Evolutionary conservation across 2,888 invertebrate genomes (phyloP).

Genomic region (Conchocele bisecta): DNA sequence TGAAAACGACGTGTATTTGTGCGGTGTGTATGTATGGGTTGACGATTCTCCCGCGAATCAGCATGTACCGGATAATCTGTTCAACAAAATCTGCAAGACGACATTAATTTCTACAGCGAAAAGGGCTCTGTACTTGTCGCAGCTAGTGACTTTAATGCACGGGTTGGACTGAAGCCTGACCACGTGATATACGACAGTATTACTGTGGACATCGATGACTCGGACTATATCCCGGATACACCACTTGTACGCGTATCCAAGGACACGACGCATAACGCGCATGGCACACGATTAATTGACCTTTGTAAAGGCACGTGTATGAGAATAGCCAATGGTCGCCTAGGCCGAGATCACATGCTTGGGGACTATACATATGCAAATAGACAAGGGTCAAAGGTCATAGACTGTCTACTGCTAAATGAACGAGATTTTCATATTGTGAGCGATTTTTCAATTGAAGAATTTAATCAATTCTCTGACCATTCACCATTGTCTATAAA

Average conservation of each 20-base stretch:
- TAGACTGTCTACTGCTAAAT: too few species aligned
- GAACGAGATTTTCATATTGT: too few species aligned
- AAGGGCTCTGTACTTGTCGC: constrained; percentile 4
- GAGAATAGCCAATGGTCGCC: too few species aligned
- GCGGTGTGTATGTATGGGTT: constrained; percentile 38
- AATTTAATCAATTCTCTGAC: too few species aligned
- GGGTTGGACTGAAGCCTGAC: constrained; percentile 4
- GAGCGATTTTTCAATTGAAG: too few species aligned
- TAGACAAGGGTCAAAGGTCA: too few species aligned
- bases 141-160: constrained; percentile 10
- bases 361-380: too few species aligned
- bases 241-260: background rate
- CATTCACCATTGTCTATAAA: too few species aligned
- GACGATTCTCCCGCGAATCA: constrained; percentile 37
- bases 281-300: background rate
- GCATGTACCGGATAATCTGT: constrained; percentile 16
- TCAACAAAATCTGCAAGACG: constrained; percentile 25
- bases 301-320: constrained; percentile 9
- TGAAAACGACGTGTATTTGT: constrained; percentile 27
- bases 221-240: constrained; percentile 14
- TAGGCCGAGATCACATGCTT: too few species aligned
- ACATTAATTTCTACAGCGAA: constrained; percentile 1
- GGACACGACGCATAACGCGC: background rate
- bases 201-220: background rate
- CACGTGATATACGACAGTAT: background rate